A percentile compares a stretch with the other conserved stretches of the same genome.
These are phyloP conservation scores for Tetraneura akinire DNA, from an alignment of 1,140 invertebrate species.

Conservation along the genomic window DNA sequence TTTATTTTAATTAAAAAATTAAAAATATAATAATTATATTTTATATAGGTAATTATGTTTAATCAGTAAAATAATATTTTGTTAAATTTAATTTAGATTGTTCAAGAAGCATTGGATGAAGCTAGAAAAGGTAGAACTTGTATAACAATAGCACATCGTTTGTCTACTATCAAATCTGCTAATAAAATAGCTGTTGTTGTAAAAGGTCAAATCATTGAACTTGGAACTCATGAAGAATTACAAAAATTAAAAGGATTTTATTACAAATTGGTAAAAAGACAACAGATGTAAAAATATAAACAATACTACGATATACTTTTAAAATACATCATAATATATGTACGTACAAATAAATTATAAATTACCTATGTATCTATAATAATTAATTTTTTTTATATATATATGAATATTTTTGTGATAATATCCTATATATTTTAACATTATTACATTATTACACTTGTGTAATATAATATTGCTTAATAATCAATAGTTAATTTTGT, in stretches of 20 bases:
- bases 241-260: conserved; percentile 74
- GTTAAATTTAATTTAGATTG: conserved; percentile 60
- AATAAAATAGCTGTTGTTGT: conserved; percentile 83
- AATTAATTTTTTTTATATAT: no score
- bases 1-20: background rate
- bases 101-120: conserved; percentile 64
- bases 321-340: no score
- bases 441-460: no score
- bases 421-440: no score
- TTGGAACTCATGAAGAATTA: conserved; percentile 73
- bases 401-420: no score
- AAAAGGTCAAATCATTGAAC: conserved; percentile 76
- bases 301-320: background rate
- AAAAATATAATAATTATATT: background rate
- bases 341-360: no score
- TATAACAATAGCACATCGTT: conserved; percentile 79
- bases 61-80: background rate
- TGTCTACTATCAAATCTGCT: conserved; percentile 79
- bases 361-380: no score
- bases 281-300: conserved; percentile 22
- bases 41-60: background rate
- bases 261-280: conserved; percentile 57
- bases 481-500: no score
- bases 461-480: no score
- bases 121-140: conserved; percentile 77